phyloP scores from a whole-genome alignment of 1,140 invertebrate species.

The Bombus picipes region DNA sequence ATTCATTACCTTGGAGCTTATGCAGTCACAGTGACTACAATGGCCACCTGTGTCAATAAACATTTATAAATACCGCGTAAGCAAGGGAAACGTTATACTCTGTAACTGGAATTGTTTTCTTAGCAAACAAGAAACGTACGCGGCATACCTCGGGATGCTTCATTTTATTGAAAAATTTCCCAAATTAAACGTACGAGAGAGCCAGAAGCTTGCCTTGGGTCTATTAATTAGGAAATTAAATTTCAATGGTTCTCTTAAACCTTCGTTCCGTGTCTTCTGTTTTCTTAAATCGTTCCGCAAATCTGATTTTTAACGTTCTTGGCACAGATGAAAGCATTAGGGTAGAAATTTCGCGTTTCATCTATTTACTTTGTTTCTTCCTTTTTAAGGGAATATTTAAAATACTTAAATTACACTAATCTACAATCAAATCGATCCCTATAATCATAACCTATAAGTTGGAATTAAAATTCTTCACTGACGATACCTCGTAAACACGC shows the following conservation, averaged over 20 bases:
- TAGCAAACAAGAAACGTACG: conserved; percentile 23
- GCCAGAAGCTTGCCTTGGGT: not conserved
- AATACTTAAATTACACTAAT: too few species aligned
- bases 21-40: conserved; percentile 2
- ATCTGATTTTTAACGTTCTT: not conserved
- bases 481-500: too few species aligned
- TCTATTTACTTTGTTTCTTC: not conserved
- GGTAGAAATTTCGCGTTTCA: not conserved
- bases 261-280: not conserved
- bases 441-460: too few species aligned
- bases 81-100: not conserved
- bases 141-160: not conserved
- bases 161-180: conserved; percentile 40
- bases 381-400: not conserved
- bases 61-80: conserved; percentile 21
- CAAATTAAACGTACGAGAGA: not conserved
- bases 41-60: conserved; percentile 41
- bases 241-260: not conserved
- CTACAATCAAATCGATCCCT: too few species aligned
- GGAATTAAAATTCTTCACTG: too few species aligned
- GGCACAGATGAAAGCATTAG: not conserved
- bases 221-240: conserved; percentile 30
- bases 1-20: not conserved
- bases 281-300: too few species aligned
- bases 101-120: conserved; percentile 25